A percentile compares a stretch with the other conserved stretches of the same genome.
Conservation (phyloP, 2,888 invertebrate genomes). For the Anoplius nigerrimus region DNA sequence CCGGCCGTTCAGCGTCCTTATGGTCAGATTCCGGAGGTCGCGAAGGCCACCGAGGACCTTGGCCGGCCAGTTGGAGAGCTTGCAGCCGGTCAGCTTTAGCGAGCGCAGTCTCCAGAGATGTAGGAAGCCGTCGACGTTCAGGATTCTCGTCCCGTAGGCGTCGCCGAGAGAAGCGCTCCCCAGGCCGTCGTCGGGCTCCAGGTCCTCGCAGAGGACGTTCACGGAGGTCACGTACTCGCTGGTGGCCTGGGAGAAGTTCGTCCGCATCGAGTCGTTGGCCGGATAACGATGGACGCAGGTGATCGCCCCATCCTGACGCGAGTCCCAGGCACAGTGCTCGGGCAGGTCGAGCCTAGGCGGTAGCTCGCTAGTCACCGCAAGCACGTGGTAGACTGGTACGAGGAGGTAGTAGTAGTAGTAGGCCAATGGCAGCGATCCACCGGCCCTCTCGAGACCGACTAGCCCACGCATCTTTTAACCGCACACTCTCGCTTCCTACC, state of each 20-base stretch:
- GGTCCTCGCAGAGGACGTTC: constrained; percentile 61
- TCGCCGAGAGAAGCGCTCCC: constrained; percentile 34
- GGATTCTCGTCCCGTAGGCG: background rate
- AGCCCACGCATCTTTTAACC: constrained; percentile 52
- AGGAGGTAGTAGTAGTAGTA: constrained; percentile 44
- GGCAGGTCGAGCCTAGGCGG: constrained; percentile 85
- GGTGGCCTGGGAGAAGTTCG: constrained; percentile 88
- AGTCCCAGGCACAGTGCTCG: constrained; percentile 87
- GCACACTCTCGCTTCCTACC: constrained; percentile 1
- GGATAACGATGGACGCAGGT: constrained; percentile 76
- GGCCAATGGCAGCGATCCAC: constrained; percentile 5
- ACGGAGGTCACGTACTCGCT: constrained; percentile 77
- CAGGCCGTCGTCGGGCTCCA: constrained; percentile 37
- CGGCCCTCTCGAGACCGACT: constrained; percentile 18
- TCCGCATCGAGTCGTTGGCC: constrained; percentile 78
- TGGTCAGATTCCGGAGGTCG: constrained; percentile 89
- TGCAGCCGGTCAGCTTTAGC: constrained; percentile 90
- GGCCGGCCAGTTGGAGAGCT: constrained; percentile 88
- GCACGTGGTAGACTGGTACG: constrained; percentile 61
- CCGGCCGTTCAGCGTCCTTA: constrained; percentile 84
- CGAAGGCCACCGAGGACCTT: constrained; percentile 87
- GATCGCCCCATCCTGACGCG: constrained; percentile 72
- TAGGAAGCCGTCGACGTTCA: constrained; percentile 79
- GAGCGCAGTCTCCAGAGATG: constrained; percentile 88
- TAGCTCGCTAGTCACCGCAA: constrained; percentile 72